Evolutionary conservation across 1,140 invertebrate species (phyloP).

Genomic region (Microplitis demolitor): DNA sequence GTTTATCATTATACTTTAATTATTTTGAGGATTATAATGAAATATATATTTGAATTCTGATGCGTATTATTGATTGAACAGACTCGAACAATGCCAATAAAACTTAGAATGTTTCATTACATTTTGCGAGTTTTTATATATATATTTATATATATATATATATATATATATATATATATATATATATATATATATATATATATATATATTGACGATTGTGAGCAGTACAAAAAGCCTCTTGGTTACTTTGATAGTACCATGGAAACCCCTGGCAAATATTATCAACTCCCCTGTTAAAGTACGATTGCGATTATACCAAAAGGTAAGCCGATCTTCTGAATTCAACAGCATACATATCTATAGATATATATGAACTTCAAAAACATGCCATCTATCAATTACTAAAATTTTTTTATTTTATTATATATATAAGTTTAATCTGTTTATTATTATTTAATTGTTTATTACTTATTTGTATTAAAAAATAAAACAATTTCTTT

Average conservation of each 20-base stretch:
- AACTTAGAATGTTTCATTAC: conserved; percentile 54
- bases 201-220: not conserved
- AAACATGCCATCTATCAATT: no score
- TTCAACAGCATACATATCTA: not conserved
- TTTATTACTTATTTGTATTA: no score
- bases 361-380: not conserved
- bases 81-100: conserved; percentile 32
- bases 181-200: conserved; percentile 23
- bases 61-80: conserved; percentile 11
- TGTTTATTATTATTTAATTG: no score
- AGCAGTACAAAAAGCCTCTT: not conserved
- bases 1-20: no score
- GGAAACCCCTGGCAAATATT: conserved; percentile 43
- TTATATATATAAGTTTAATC: no score
- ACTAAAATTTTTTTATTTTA: no score
- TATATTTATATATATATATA: conserved; percentile 24
- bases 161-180: conserved; percentile 24
- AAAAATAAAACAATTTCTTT: no score
- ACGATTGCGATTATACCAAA: conserved; percentile 40
- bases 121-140: conserved; percentile 35
- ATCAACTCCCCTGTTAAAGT: conserved; percentile 14
- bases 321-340: conserved; percentile 51
- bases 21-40: not conserved
- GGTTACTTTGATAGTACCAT: conserved; percentile 35
- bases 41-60: not conserved